Percentiles rank a stretch among this genome's conserved stretches.
Conservation (phyloP, 2,888 invertebrate species). For the Leucophenga montana region DNA sequence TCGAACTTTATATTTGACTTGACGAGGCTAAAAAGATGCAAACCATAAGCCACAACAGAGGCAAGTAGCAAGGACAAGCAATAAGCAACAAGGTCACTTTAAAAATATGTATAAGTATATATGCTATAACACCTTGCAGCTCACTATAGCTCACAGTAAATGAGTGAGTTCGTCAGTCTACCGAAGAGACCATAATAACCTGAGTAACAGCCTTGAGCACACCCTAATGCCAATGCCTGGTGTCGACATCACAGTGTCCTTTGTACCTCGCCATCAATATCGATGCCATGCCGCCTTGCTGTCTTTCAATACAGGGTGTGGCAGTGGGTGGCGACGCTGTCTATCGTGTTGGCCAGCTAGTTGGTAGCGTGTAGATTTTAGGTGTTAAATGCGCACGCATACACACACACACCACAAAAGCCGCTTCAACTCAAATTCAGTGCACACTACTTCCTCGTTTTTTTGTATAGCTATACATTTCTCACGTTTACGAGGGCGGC, state of each 20-base stretch:
- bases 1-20: slow-evolving; percentile 16
- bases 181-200: slow-evolving; percentile 1
- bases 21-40: not conserved
- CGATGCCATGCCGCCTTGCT: slow-evolving; percentile 23
- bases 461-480: no score
- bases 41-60: not conserved
- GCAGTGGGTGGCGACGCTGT: slow-evolving; percentile 35
- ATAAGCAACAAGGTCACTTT: slow-evolving; percentile 53
- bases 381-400: slow-evolving; percentile 52
- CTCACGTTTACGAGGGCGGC: no score
- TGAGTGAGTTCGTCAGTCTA: slow-evolving; percentile 24
- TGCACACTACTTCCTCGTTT: not conserved
- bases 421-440: not conserved
- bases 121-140: slow-evolving; percentile 34
- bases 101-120: slow-evolving; percentile 50
- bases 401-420: slow-evolving; percentile 5
- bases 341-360: not conserved
- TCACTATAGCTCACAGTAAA: slow-evolving; percentile 54
- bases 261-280: slow-evolving; percentile 32
- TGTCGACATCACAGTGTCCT: not conserved
- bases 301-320: slow-evolving; percentile 30
- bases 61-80: slow-evolving; percentile 32
- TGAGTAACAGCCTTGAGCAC: slow-evolving; percentile 56
- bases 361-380: slow-evolving; percentile 51
- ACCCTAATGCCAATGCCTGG: slow-evolving; percentile 37